phyloP scores from a whole-genome alignment of 2,888 invertebrate species.

The Thelaira solivaga region DNA sequence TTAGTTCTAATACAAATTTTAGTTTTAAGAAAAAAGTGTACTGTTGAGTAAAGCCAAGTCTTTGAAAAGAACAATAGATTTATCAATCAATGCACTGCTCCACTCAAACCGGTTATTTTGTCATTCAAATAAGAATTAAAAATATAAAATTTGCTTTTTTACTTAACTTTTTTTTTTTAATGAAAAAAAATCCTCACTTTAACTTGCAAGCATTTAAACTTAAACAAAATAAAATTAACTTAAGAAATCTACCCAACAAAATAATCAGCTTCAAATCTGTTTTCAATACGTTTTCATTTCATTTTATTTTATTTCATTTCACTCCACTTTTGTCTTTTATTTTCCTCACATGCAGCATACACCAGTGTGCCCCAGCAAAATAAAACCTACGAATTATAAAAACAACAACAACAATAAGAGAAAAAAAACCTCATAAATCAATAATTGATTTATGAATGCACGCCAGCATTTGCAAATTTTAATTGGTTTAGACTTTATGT shows the following conservation, averaged over 20 bases:
- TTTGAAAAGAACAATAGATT: no score
- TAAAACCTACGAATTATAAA: slow-evolving; percentile 38
- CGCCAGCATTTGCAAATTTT: slow-evolving; percentile 63
- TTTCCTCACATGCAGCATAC: neutral
- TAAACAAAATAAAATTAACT: neutral
- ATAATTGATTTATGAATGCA: slow-evolving; percentile 68
- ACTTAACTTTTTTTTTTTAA: neutral
- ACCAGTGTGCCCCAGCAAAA: slow-evolving; percentile 10
- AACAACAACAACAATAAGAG: no score
- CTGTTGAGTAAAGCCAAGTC: no score
- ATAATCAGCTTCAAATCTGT: slow-evolving; percentile 49
- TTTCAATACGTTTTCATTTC: slow-evolving; percentile 29
- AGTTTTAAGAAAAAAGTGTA: no score
- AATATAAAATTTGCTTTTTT: no score
- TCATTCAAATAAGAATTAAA: no score
- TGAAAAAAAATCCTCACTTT: slow-evolving; percentile 24
- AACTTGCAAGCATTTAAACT: slow-evolving; percentile 27
- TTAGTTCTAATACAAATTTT: no score
- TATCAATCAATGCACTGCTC: no score
- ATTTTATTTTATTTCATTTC: slow-evolving; percentile 4
- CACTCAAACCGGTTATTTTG: no score
- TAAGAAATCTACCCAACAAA: slow-evolving; percentile 29
- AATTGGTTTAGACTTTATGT: slow-evolving; percentile 63
- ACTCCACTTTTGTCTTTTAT: slow-evolving; percentile 31
- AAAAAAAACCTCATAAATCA: slow-evolving; percentile 66